Evolutionary conservation across 2,113 vertebrate genomes (phyloP), one percentile per base, ranked within the genome.

Genomic region (Lathamus discolor): DNA sequence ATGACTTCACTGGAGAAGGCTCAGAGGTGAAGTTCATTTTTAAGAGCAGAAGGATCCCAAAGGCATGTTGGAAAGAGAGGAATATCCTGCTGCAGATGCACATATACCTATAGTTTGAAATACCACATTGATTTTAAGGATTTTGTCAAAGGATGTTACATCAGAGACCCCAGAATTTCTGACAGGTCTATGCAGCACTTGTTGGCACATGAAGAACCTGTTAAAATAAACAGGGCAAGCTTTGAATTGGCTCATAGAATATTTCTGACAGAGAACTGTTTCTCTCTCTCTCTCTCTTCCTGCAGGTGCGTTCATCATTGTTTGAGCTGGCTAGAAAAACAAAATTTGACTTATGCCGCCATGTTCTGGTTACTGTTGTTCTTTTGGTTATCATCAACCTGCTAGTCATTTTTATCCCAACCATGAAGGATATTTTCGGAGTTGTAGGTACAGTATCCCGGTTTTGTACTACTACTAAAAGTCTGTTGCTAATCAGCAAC

Each of bases 361-460:
- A 98, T 5, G 17, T 98, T 88, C 6, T 92, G 44, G 97, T 98
- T 80, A 98, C 98, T 88, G 13, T 97, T 44, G 15, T 98, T 33
- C 98, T 98, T 88, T 86, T 98, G 95, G 76, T 97, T 76, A 84
- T 98, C 52, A 95, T 98, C 95, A 97, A 98, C 95, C 64, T 98
- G 43, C 51, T 98, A 88, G 98, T 98, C 62, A 98, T 98, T 96
- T 98, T 98, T 92, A 98, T 98, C 69, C 98, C 98, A 2, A 93
- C 97, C 57, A 98, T 98, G 98, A 98, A 98, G 92, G 98, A 98
- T 86, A 98, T 98, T 83, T 98, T 98, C 39, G 98, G 98, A 92
- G 97, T 98, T 59, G 96, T 98, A 94, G 98, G 98, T 98, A 98
- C 39, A 94, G 95, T 96, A 94, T 95, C 77, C 11, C 91, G 64